Conservation (phyloP, 2,888 invertebrate species). For the Abrostola triplasia region DNA sequence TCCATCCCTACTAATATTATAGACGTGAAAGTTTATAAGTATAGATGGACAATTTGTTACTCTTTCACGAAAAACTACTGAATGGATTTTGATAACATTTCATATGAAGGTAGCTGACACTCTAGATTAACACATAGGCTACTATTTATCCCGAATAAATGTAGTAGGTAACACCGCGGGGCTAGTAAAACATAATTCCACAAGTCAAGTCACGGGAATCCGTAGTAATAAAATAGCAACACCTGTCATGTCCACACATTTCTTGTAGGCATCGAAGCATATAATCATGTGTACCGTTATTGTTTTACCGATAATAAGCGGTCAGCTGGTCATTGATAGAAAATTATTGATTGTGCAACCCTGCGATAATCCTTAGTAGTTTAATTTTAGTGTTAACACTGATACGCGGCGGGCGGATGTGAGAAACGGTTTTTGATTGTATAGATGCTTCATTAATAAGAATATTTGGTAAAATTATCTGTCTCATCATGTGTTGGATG, state of each 20-base stretch:
- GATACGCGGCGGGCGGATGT: constrained; percentile 51
- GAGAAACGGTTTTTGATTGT: constrained; percentile 53
- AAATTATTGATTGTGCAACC: constrained; percentile 81
- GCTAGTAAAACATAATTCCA: constrained; percentile 6
- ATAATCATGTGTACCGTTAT: constrained; percentile 80
- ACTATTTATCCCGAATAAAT: too few species aligned
- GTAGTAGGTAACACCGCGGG: too few species aligned
- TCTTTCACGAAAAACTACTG: too few species aligned
- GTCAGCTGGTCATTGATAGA: constrained; percentile 82
- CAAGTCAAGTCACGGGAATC: background rate
- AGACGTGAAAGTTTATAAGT: too few species aligned
- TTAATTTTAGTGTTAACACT: constrained; percentile 49
- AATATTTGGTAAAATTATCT: background rate
- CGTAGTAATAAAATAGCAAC: constrained; percentile 7
- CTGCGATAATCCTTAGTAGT: constrained; percentile 45
- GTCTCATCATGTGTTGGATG: background rate
- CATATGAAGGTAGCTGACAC: too few species aligned
- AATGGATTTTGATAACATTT: too few species aligned
- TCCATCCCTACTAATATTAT: too few species aligned
- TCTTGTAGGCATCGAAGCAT: constrained; percentile 58
- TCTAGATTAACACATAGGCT: too few species aligned
- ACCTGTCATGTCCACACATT: constrained; percentile 64
- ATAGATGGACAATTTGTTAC: too few species aligned
- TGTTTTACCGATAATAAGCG: constrained; percentile 86
- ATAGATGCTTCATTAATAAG: constrained; percentile 8